Conservation (phyloP, 2,797 vertebrate species). For the Galagoides demidoff region DNA sequence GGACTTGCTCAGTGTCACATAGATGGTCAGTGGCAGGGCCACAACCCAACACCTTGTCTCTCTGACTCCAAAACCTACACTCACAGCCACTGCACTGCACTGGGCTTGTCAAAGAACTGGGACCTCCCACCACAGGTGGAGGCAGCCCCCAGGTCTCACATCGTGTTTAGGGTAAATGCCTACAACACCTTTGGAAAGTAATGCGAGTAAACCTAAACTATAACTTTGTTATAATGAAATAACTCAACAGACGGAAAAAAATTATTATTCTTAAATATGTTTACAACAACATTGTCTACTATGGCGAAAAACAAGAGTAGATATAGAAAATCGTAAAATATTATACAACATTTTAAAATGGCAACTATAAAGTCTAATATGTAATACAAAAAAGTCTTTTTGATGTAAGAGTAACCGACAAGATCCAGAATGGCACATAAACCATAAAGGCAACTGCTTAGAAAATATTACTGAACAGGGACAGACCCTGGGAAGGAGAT, state of each 20-base stretch:
- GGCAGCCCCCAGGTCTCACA: neutral
- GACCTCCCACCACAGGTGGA: neutral
- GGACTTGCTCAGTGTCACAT: neutral
- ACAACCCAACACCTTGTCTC: neutral
- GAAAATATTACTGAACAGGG: neutral
- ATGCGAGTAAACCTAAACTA: neutral
- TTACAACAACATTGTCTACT: neutral
- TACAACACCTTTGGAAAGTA: neutral
- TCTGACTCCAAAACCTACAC: neutral
- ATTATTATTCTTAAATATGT: conserved; percentile 40
- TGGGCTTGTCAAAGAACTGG: neutral
- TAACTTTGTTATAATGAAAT: conserved; percentile 37
- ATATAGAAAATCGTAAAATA: conserved; percentile 43
- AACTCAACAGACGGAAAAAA: neutral
- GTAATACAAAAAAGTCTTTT: conserved; percentile 35
- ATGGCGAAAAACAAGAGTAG: neutral
- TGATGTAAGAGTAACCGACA: neutral
- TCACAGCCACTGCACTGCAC: neutral
- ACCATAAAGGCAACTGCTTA: neutral
- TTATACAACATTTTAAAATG: conserved; percentile 38
- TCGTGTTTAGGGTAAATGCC: neutral
- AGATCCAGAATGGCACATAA: neutral
- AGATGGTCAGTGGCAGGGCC: neutral
- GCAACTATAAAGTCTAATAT: conserved; percentile 36
- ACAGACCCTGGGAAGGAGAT: neutral